These are phyloP conservation scores for Troides aeacus DNA, from an alignment of 2,888 invertebrate genomes.

Conservation along the genomic window DNA sequence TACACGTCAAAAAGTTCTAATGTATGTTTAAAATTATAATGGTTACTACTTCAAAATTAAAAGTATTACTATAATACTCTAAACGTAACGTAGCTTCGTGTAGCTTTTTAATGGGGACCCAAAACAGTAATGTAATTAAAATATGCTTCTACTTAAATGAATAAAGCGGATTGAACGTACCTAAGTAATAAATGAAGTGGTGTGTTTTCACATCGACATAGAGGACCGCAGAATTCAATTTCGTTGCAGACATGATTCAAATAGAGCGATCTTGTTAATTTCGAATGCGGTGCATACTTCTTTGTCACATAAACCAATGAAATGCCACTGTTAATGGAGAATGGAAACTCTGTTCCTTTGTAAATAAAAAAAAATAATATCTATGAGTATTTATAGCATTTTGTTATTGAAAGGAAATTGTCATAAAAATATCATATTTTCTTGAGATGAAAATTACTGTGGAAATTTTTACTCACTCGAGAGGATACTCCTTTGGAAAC, in stretches of 20 bases:
- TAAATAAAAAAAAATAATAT: neutral
- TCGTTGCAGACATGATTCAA: slow-evolving; percentile 66
- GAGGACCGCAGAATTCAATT: slow-evolving; percentile 74
- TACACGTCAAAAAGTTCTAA: too few relatives aligned
- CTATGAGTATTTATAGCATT: neutral
- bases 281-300: slow-evolving; percentile 33
- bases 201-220: slow-evolving; percentile 43
- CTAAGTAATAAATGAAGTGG: slow-evolving; percentile 23
- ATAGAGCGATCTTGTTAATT: slow-evolving; percentile 66
- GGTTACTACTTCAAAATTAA: too few relatives aligned
- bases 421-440: too few relatives aligned
- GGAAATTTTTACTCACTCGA: too few relatives aligned
- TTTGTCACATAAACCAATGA: slow-evolving; percentile 4
- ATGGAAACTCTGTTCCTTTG: neutral
- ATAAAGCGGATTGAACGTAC: slow-evolving; percentile 9
- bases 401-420: too few relatives aligned
- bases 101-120: too few relatives aligned
- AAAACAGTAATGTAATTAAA: neutral
- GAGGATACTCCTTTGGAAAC: too few relatives aligned
- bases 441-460: too few relatives aligned
- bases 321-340: neutral
- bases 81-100: too few relatives aligned
- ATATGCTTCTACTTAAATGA: neutral
- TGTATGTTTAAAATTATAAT: too few relatives aligned
- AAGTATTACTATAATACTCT: too few relatives aligned